Conservation (phyloP, 1,140 invertebrate genomes). For the Stenopsyche tienmushanensis region DNA sequence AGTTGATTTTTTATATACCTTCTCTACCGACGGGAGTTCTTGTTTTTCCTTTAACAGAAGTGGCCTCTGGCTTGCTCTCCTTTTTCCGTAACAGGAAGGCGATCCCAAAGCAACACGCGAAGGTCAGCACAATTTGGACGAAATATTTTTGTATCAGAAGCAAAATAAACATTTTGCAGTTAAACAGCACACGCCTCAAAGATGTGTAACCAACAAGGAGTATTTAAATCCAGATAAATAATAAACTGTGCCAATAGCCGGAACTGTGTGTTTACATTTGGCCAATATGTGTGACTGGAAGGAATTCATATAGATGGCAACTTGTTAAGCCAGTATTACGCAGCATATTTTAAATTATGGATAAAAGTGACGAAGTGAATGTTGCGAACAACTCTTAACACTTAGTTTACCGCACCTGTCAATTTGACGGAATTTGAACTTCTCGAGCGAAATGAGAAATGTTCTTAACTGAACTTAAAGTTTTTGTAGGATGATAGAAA, state of each 20-base stretch:
- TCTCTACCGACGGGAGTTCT: background rate
- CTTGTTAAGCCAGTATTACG: too few relatives aligned
- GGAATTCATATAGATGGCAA: too few relatives aligned
- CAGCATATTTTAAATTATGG: too few relatives aligned
- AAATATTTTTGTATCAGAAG: slow-evolving; percentile 26
- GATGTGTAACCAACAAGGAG: background rate
- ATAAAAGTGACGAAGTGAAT: too few relatives aligned
- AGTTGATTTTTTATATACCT: background rate
- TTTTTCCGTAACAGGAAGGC: slow-evolving; percentile 4
- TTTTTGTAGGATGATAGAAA: too few relatives aligned
- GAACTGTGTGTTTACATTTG: background rate
- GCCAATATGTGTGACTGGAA: background rate
- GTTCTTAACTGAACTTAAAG: background rate
- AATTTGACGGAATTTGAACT: too few relatives aligned
- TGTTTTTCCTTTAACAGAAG: slow-evolving; percentile 4
- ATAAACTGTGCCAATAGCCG: background rate
- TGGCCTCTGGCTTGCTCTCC: too few relatives aligned
- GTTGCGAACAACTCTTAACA: too few relatives aligned
- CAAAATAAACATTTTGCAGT: slow-evolving; percentile 28
- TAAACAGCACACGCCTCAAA: slow-evolving; percentile 9
- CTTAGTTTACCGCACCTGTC: too few relatives aligned
- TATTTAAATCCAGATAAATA: slow-evolving; percentile 12
- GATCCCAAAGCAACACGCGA: background rate
- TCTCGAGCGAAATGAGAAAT: background rate
- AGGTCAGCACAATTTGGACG: background rate